Conservation (phyloP, 2,888 invertebrate genomes). For the Stegana nigrithorax region DNA sequence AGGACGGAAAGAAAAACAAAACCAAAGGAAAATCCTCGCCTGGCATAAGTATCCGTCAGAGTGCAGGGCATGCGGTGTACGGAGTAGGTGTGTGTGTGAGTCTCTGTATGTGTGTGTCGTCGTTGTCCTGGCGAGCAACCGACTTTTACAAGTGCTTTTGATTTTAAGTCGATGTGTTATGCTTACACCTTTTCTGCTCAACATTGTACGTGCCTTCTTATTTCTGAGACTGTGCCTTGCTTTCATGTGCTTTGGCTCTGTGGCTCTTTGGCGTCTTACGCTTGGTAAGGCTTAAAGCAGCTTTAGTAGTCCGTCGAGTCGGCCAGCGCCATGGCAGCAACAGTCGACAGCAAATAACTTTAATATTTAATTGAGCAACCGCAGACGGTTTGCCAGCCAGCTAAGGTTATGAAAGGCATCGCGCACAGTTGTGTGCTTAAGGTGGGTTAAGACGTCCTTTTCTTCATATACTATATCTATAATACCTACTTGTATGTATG, state of each 20-base stretch:
- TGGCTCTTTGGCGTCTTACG: neutral
- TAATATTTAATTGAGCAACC: slow-evolving; percentile 11
- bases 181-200: neutral
- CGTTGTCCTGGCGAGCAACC: too few species aligned
- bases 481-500: neutral
- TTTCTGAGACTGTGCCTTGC: neutral
- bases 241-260: neutral
- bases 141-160: slow-evolving; percentile 43
- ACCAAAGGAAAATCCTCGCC: too few species aligned
- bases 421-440: too few species aligned
- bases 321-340: neutral
- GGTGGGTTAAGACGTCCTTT: too few species aligned
- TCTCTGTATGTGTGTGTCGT: too few species aligned
- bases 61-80: too few species aligned
- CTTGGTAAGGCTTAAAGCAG: slow-evolving; percentile 1
- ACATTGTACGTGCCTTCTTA: neutral
- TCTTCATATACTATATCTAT: neutral
- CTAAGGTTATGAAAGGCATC: too few species aligned
- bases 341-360: neutral
- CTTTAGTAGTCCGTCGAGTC: slow-evolving; percentile 13
- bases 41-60: neutral
- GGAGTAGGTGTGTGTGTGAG: too few species aligned
- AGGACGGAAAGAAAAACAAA: neutral
- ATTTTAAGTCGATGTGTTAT: slow-evolving; percentile 13
- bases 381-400: neutral